Evolutionary conservation across 2,888 invertebrate genomes (phyloP), one percentile per base, ranked within the genome.

Genomic region (Drosophila pegasa): DNA sequence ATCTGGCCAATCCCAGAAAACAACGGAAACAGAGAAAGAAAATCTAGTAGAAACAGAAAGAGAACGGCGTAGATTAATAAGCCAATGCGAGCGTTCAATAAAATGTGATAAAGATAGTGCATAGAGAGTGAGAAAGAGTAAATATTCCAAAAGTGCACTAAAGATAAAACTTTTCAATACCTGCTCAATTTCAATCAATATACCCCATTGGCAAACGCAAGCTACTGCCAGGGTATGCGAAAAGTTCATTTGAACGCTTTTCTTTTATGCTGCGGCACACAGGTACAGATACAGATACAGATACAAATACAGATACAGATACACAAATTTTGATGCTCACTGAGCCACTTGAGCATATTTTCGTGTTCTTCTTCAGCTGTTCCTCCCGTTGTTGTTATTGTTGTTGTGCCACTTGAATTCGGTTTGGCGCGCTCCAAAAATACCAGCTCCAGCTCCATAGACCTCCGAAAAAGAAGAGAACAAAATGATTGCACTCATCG

Each of bases 221-320:
- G 55, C 43, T 47, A 25, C 22, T 58, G 33, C 33, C 41, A 27
- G 57, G 41, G 60, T 59, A 51, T 52, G 37, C 41, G 51, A 73
- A 83, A 83, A 83, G 88, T 83, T 86, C 71, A 83, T 87, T 87
- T 85, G 71, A 87, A 87, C 79, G 83, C 83, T 86, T 88, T 86
- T 86, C 83, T 79, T 88, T 83, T 79, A 77, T 76, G 71, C 71
- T 71, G 31, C 43, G 55, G 54, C 69, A 45, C 59, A 61, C 65
- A 87, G 76, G 45, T 63, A 65, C 77, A 83, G 75, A 80, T 84
- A 78, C 80, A 87, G 38, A 18, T 38, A 38, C 40, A 86, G 75
- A 51, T 62, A 63, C 75, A 25, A 2, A 25, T 43, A 25, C 43
- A 87, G 67, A 57, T 63, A 58, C 77, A 87, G 78, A 77, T 80